Conservation (phyloP, 2,113 vertebrate species). For the Anarhynchus alexandrinus region DNA sequence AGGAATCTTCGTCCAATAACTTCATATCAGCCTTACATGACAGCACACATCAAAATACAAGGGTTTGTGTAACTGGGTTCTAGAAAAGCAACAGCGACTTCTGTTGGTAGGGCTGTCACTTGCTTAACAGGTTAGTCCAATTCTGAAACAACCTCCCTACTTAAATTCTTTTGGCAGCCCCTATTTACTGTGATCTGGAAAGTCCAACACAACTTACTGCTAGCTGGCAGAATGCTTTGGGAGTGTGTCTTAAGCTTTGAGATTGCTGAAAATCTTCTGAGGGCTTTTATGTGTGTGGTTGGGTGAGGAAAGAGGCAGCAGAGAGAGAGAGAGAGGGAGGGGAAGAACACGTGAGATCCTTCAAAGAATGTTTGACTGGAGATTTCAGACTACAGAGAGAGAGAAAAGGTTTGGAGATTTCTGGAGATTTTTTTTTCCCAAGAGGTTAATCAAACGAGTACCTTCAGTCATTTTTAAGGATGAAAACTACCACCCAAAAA, state of each 20-base stretch:
- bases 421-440: not conserved
- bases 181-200: not conserved
- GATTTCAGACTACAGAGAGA: not conserved
- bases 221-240: not conserved
- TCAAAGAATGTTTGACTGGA: not conserved
- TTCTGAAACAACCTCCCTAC: not conserved
- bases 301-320: not conserved
- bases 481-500: not conserved
- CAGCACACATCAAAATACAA: not conserved
- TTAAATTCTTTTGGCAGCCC: not conserved
- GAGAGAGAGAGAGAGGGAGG: not conserved
- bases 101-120: not conserved
- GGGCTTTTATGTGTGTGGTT: not conserved
- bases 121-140: not conserved
- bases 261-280: not conserved
- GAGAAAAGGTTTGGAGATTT: not conserved
- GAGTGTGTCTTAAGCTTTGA: not conserved
- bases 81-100: not conserved
- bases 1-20: not conserved
- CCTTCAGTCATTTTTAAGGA: not conserved
- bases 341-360: not conserved
- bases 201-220: not conserved
- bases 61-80: not conserved
- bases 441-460: not conserved
- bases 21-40: not conserved